Evolutionary conservation across 2,797 vertebrate genomes (phyloP), one percentile per base, ranked within the genome.

Genomic region (Parauchenoglanis ngamensis): DNA sequence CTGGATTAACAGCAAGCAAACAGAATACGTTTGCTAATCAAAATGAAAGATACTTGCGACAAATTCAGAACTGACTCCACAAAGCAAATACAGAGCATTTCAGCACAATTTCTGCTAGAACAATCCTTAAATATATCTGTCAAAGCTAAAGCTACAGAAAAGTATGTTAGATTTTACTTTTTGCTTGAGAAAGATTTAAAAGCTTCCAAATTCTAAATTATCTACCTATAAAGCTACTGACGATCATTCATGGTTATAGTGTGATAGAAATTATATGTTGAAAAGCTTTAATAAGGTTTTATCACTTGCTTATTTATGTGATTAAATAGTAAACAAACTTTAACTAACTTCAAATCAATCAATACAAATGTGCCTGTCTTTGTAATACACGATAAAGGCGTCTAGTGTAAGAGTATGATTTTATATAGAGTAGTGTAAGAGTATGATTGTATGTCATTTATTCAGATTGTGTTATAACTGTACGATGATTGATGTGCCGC

Each of bases 191-290:
- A 86, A 77, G 49, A 31, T 7, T 77, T 2, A 46, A 46, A 46
- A 46, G 85, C 63, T 87, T 88, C 49, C 76, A 82, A 75, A 61
- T 68, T 46, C 28, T 88, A 83, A 85, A 67, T 86, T 17, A 89
- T 46, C 57, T 25, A 17, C 67, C 8, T 13, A 75, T 75, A 87
- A 73, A 82, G 49, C 8, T 75, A 49, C 73, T 23, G 21, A 40
- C 54, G 5, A 40, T 28, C 25, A 77, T 2, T 49, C 77, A 85
- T 7, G 83, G 79, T 84, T 85, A 77, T 35, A 80, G 35, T 80
- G 54, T 87, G 65, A 65, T 28, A 31, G 0, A 70, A 35, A 35
- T 17, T 17, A 7, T 25, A 44, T 61, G 12, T 59, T 68, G 21
- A n/a, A 57, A 82, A 75, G 23, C 7, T 10, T 25, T 21, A 56